These are phyloP conservation scores for Diceros bicornis DNA, from an alignment of 2,797 vertebrate genomes.

Conservation along the genomic window DNA sequence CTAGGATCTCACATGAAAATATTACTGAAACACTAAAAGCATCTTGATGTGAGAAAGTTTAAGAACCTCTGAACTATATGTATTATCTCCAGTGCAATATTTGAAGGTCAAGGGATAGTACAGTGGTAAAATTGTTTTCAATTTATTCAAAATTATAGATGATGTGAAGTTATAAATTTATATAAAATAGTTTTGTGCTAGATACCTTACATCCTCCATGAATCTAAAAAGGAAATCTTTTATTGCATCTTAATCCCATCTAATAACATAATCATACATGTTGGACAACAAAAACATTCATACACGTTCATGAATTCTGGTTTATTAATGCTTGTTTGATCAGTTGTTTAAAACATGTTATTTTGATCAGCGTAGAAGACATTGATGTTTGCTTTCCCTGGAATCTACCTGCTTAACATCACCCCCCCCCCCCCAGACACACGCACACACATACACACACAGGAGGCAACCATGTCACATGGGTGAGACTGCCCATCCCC, in stretches of 20 bases:
- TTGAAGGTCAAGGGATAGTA: conserved; percentile 12
- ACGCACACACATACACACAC: not conserved
- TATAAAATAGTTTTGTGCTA: not conserved
- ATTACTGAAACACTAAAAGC: conserved; percentile 1
- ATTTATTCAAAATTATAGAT: conserved; percentile 30
- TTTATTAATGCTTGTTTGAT: conserved; percentile 52
- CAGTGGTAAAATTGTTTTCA: conserved; percentile 39
- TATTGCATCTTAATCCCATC: conserved; percentile 19
- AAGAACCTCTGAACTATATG: not conserved
- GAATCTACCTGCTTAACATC: not conserved
- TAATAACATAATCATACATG: conserved; percentile 21
- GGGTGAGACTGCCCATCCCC: not conserved
- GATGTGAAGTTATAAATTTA: conserved; percentile 33
- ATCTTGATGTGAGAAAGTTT: not conserved
- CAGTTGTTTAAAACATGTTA: conserved; percentile 32
- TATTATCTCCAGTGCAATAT: conserved; percentile 29
- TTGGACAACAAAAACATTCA: not conserved
- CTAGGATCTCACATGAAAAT: not conserved
- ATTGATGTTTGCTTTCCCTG: conserved; percentile 11
- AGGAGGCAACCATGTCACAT: not conserved
- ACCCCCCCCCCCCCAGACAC: not conserved
- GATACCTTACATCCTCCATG: not conserved
- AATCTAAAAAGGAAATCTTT: conserved; percentile 1
- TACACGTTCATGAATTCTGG: conserved; percentile 17
- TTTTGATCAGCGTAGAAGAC: conserved; percentile 24